Base-by-base conservation (phyloP, 92 coral and sea anemone genomes). In the Blastomussa wellsi region DNA sequence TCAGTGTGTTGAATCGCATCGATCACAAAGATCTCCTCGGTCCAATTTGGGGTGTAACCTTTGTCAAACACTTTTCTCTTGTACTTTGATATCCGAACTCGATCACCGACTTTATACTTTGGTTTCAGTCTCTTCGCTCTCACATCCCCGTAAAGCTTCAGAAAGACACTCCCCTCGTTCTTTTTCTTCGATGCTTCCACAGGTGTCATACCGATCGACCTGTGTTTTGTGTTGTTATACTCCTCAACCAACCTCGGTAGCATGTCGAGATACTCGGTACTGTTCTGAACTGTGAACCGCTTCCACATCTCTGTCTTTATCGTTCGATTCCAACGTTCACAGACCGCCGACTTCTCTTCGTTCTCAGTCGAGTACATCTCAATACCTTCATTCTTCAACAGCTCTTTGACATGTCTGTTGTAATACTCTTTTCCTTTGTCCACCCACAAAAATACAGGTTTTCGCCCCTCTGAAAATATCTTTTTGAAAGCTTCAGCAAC, bases 221-320 rank as follows among this genome's bases (percentile, higher is more conserved):
- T 5, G 72, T 88, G 91, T 83, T 83, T 88, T 0, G 88, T 88
- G 37, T 82, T 87, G 29, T 88, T 88, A 49, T 88, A 88, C 36
- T 88, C 38, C 36, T 83, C 82, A 32, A 88, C 9, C 55, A 88
- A 17, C 57, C 82, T 88, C 1, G 91, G 91, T 0, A 88, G 69
- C 1, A 88, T 84, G 28, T 88, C 82, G 24, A 88, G 32, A 88
- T 88, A 88, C 78, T 39, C 64, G 1, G 91, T 88, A 88, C 72
- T 84, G 38, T 87, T 87, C 64, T 86, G 88, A 49, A 82, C 74
- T 19, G 90, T 87, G 53, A 87, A 87, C 74, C 77, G 88, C 47
- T 88, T 88, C 91, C 91, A 88, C 91, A 84, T 88, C 51, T 85
- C 76, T 13, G 84, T 76, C 77, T 88, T 88, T 2, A 88, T 88